Evolutionary conservation across 2,113 vertebrate species (phyloP).

Genomic region (Colistium nudipinnis): DNA sequence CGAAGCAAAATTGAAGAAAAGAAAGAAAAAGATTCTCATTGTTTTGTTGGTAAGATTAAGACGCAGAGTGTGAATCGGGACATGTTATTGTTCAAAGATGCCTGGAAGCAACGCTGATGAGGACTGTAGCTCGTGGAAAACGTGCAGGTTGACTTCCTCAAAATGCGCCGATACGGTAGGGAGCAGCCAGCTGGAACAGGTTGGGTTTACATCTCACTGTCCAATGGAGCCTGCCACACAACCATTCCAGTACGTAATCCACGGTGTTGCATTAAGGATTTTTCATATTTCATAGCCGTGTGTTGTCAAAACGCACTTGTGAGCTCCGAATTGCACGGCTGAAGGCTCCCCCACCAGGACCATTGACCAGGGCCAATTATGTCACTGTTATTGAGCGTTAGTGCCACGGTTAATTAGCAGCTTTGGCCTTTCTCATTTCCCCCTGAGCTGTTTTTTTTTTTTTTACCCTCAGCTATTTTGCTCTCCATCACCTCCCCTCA

Average conservation of each 20-base stretch:
- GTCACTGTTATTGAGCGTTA: constrained; percentile 48
- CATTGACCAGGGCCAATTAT: constrained; percentile 66
- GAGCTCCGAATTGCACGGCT: constrained; percentile 9
- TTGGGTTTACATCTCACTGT: neutral
- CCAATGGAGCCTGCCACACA: neutral
- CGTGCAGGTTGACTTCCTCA: neutral
- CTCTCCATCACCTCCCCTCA: constrained; percentile 64
- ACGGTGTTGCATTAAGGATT: constrained; percentile 23
- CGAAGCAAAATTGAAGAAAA: too few species aligned
- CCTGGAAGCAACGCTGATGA: too few species aligned
- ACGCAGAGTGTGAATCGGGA: too few species aligned
- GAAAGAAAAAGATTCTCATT: too few species aligned
- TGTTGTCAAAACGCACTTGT: constrained; percentile 29
- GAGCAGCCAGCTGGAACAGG: neutral
- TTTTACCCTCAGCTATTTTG: constrained; percentile 66
- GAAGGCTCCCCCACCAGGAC: constrained; percentile 47
- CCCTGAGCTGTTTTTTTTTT: constrained; percentile 50
- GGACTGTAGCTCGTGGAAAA: neutral
- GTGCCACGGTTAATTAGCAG: constrained; percentile 66
- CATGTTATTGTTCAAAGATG: too few species aligned
- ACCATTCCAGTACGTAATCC: constrained; percentile 3
- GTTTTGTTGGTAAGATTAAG: too few species aligned
- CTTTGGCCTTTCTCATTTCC: constrained; percentile 49
- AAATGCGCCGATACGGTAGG: neutral
- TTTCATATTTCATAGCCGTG: constrained; percentile 17